These are phyloP conservation scores for Tapirus indicus DNA, from an alignment of 2,797 vertebrate genomes.

Conservation along the genomic window DNA sequence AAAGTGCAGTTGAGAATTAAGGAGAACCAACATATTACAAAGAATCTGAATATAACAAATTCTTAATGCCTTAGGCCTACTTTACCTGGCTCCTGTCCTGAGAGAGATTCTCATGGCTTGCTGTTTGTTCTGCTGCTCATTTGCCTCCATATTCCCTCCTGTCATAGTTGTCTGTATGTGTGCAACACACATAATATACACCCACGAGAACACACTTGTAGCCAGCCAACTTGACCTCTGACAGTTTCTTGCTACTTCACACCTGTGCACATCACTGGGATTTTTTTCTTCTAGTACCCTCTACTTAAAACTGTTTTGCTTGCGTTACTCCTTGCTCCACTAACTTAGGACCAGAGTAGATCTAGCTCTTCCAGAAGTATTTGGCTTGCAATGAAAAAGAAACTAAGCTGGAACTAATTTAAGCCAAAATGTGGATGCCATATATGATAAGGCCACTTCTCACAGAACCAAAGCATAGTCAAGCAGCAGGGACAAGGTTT, in stretches of 20 bases:
- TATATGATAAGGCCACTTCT: not conserved
- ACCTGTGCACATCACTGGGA: not conserved
- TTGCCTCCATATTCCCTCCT: not conserved
- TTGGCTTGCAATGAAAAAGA: not conserved
- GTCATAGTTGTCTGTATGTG: not conserved
- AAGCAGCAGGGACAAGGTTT: not conserved
- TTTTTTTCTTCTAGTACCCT: not conserved
- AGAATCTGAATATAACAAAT: constrained; percentile 61
- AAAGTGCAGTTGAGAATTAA: constrained; percentile 70
- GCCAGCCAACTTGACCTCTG: not conserved
- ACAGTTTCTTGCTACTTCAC: not conserved
- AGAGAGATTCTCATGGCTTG: not conserved
- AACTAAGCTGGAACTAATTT: not conserved
- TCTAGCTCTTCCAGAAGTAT: constrained; percentile 5
- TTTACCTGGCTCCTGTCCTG: not conserved
- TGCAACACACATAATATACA: not conserved
- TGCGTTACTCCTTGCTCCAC: not conserved
- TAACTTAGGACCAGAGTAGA: not conserved
- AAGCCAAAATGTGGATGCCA: not conserved
- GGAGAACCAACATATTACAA: constrained; percentile 58
- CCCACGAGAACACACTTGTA: not conserved
- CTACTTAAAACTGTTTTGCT: not conserved
- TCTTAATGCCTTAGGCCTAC: constrained; percentile 17
- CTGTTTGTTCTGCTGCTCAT: not conserved
- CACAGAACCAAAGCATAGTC: not conserved